Conservation (phyloP, 2,113 vertebrate genomes). For the Eonycteris spelaea region DNA sequence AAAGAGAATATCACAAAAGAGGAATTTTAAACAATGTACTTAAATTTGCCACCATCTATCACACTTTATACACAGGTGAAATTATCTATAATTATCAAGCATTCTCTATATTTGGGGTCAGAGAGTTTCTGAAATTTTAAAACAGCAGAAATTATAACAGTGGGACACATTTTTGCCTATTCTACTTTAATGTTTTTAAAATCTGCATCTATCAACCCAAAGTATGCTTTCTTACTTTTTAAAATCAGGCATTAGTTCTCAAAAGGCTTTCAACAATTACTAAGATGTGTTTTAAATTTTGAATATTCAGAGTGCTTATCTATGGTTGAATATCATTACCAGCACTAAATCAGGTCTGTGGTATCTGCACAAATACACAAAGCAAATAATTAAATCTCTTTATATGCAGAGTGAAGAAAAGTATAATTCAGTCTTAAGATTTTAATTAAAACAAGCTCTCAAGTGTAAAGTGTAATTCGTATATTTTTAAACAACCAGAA, state of each 20-base stretch:
- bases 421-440: constrained; percentile 12
- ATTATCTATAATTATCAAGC: not conserved
- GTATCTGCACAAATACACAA: not conserved
- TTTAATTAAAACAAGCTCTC: constrained; percentile 47
- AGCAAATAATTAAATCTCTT: constrained; percentile 23
- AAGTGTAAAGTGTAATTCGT: not conserved
- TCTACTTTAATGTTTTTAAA: not conserved
- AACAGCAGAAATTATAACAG: not conserved
- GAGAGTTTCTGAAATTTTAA: constrained; percentile 41
- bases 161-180: not conserved
- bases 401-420: not conserved
- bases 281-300: constrained; percentile 31
- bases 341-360: not conserved
- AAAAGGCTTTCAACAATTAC: constrained; percentile 15
- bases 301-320: constrained; percentile 23
- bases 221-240: constrained; percentile 2
- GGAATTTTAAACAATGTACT: not conserved
- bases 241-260: constrained; percentile 24
- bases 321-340: constrained; percentile 31
- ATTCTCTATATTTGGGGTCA: not conserved
- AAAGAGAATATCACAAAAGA: constrained; percentile 2
- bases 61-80: not conserved
- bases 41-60: not conserved
- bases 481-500: constrained; percentile 32
- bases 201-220: not conserved